Percentiles rank a stretch among this genome's conserved stretches.
Evolutionary conservation across 2,113 vertebrate species (phyloP).

Genomic region (Neotragus pygmaeus): DNA sequence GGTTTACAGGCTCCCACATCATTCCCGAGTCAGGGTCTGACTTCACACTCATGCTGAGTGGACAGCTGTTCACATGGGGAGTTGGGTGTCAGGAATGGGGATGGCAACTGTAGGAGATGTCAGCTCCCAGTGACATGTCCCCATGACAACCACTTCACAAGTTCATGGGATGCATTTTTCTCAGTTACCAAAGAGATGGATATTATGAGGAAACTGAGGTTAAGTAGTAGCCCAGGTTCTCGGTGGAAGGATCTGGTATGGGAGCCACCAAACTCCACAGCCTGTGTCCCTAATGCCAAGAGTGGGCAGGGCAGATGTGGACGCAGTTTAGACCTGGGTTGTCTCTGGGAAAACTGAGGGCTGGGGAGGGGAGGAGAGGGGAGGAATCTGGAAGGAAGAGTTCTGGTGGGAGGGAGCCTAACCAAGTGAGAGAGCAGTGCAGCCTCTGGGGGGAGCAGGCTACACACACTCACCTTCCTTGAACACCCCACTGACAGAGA

Average conservation of each 20-base stretch:
- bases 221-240: neutral
- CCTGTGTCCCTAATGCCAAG: neutral
- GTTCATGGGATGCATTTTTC: neutral
- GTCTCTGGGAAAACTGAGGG: neutral
- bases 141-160: neutral
- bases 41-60: neutral
- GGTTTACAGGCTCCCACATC: neutral
- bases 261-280: neutral
- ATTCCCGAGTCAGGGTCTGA: neutral
- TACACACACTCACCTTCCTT: slow-evolving; percentile 76
- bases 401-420: slow-evolving; percentile 49
- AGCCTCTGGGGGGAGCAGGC: neutral
- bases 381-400: neutral
- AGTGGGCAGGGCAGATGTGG: neutral
- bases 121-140: neutral
- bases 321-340: neutral
- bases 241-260: neutral
- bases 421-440: neutral
- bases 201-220: neutral
- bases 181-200: neutral
- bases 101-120: neutral
- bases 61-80: neutral
- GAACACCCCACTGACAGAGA: slow-evolving; percentile 88
- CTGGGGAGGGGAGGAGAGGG: neutral
- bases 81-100: neutral